Conservation (phyloP, 2,888 invertebrate species). For the Lasioglossum marginatum region DNA sequence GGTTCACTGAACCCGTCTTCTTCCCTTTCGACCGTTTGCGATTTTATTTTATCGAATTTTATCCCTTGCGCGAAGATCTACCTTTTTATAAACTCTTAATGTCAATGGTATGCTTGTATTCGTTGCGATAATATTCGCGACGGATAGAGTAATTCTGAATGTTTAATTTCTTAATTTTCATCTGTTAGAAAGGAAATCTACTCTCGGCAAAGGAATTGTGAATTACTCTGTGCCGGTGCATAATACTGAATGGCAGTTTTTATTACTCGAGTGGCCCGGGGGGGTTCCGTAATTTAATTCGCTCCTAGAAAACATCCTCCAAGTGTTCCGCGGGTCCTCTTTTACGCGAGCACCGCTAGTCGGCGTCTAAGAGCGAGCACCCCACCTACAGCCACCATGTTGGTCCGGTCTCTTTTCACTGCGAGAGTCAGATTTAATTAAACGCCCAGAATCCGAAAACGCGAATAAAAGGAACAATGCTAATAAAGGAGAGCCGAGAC, state of each 20-base stretch:
- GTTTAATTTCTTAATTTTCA: not conserved
- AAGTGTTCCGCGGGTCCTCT: constrained; percentile 20
- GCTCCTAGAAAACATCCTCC: constrained; percentile 46
- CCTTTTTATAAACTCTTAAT: not conserved
- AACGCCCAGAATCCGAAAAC: constrained; percentile 45
- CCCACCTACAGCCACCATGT: constrained; percentile 1
- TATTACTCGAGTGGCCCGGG: not conserved
- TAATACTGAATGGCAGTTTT: not conserved
- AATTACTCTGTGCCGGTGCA: not conserved
- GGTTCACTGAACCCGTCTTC: not conserved
- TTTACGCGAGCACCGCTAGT: constrained; percentile 15
- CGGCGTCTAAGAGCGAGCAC: constrained; percentile 7
- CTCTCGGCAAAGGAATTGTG: not conserved
- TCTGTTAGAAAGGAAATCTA: not conserved
- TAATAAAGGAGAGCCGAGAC: not conserved
- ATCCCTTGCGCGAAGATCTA: too few relatives aligned
- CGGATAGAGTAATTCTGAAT: not conserved
- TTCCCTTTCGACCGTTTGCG: not conserved
- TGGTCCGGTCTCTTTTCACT: constrained; percentile 31
- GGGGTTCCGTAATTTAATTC: constrained; percentile 35
- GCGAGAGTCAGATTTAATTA: constrained; percentile 63
- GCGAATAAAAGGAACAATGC: not conserved
- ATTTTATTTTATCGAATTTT: not conserved
- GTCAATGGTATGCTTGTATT: too few relatives aligned
- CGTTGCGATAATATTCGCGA: too few relatives aligned